These are phyloP conservation scores for Drosophila guanche DNA, from an alignment of 1,140 invertebrate species.

Conservation along the genomic window DNA sequence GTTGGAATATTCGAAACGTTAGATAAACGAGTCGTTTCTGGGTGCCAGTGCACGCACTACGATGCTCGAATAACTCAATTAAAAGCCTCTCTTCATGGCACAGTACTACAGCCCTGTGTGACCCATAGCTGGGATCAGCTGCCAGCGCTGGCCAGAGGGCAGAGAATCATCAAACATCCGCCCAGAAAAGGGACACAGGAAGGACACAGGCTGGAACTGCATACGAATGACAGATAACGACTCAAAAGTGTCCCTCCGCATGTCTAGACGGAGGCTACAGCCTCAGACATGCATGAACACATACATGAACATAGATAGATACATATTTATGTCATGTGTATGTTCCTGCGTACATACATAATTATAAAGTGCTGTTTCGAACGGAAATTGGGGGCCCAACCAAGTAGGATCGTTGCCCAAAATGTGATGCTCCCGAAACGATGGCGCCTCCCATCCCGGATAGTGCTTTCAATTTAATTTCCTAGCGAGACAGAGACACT, in stretches of 20 bases:
- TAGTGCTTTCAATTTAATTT: constrained; percentile 76
- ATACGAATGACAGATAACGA: constrained; percentile 32
- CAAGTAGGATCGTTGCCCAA: constrained; percentile 20
- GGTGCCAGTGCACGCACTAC: no score
- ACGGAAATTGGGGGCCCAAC: constrained; percentile 66
- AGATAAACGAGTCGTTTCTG: no score
- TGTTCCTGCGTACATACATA: constrained; percentile 18
- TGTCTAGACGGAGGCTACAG: constrained; percentile 1
- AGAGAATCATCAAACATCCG: neutral
- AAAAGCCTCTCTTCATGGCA: constrained; percentile 10
- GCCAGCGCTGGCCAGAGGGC: constrained; percentile 10
- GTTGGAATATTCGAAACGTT: no score
- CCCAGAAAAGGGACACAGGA: constrained; percentile 18
- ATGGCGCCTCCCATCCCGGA: constrained; percentile 40
- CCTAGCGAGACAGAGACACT: constrained; percentile 41
- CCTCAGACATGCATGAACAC: no score
- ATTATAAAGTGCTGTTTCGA: constrained; percentile 54
- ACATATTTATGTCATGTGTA: no score
- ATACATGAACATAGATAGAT: no score
- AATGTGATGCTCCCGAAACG: neutral
- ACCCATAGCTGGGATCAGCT: neutral
- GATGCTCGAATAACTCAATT: constrained; percentile 16
- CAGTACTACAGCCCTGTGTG: neutral
- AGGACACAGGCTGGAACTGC: constrained; percentile 21
- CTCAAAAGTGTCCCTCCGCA: constrained; percentile 5